A percentile compares a stretch with the other conserved stretches of the same genome.
These are phyloP conservation scores for Forficula auricularia DNA, from an alignment of 1,140 invertebrate genomes.

Conservation along the genomic window DNA sequence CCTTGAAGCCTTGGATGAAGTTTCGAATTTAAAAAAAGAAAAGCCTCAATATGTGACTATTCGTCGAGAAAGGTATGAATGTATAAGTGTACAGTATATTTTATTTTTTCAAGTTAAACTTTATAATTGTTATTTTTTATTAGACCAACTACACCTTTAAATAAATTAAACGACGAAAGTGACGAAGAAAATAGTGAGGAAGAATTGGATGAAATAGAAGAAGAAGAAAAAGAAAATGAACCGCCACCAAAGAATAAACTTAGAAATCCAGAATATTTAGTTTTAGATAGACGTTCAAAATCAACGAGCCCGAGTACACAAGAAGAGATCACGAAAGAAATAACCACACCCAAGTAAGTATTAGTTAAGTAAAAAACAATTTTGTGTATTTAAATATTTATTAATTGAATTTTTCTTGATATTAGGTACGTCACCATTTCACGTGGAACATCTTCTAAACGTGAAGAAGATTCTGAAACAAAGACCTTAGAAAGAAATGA, in stretches of 20 bases:
- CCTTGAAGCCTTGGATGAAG: conserved; percentile 28
- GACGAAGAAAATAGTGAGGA: conserved; percentile 17
- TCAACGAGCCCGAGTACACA: conserved; percentile 15
- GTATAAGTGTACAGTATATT: neutral
- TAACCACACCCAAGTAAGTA: neutral
- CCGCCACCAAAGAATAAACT: too few species aligned
- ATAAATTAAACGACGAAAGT: conserved; percentile 15
- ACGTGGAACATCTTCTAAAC: neutral
- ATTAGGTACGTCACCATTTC: conserved; percentile 1
- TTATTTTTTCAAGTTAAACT: neutral
- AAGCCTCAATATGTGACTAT: conserved; percentile 42
- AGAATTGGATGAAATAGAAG: conserved; percentile 23
- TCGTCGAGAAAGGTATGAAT: conserved; percentile 17
- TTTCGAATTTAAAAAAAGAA: conserved; percentile 23
- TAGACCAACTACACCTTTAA: conserved; percentile 5
- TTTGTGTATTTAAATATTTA: neutral
- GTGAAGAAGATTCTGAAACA: conserved; percentile 15
- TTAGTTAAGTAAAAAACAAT: neutral
- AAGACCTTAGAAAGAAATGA: conserved; percentile 10
- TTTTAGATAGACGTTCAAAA: conserved; percentile 13
- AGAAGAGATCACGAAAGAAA: conserved; percentile 13
- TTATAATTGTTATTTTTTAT: neutral
- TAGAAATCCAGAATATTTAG: too few species aligned
- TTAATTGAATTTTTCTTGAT: neutral
- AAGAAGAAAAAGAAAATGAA: conserved; percentile 20